These are phyloP conservation scores for Troilus luridus DNA, from an alignment of 2,888 invertebrate genomes.

Conservation along the genomic window DNA sequence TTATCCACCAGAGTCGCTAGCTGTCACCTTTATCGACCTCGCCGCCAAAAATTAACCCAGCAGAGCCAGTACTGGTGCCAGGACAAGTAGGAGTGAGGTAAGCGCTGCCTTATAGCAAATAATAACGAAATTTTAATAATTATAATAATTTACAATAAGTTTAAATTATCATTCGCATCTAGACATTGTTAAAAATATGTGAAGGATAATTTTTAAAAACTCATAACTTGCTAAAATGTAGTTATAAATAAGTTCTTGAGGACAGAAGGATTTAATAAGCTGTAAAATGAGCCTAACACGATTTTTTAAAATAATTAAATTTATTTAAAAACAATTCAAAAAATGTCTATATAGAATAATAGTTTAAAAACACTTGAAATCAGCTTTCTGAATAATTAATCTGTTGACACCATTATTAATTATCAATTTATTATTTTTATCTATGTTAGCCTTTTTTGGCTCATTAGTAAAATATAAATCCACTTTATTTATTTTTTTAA, in stretches of 20 bases:
- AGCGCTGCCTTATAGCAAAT: background rate
- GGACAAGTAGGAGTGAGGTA: background rate
- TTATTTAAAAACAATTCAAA: background rate
- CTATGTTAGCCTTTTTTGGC: too few relatives aligned
- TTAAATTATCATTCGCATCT: background rate
- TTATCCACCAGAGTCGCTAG: slow-evolving; percentile 37
- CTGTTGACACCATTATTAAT: background rate
- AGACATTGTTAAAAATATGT: background rate
- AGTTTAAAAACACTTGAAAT: background rate
- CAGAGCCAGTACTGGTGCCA: slow-evolving; percentile 30
- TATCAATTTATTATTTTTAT: background rate
- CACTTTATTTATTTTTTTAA: too few relatives aligned
- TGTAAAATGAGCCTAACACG: background rate
- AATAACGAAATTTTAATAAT: background rate
- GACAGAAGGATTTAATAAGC: background rate
- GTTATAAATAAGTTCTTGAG: background rate
- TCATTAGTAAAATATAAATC: too few relatives aligned
- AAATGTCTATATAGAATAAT: background rate
- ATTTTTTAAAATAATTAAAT: background rate
- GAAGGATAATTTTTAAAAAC: too few relatives aligned
- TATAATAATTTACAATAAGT: background rate
- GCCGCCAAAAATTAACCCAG: slow-evolving; percentile 42
- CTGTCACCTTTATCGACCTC: slow-evolving; percentile 32
- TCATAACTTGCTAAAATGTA: background rate
- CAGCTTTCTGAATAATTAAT: background rate